Conservation (phyloP, 92 coral and sea anemone genomes). For the Palythoa grandiflora region DNA sequence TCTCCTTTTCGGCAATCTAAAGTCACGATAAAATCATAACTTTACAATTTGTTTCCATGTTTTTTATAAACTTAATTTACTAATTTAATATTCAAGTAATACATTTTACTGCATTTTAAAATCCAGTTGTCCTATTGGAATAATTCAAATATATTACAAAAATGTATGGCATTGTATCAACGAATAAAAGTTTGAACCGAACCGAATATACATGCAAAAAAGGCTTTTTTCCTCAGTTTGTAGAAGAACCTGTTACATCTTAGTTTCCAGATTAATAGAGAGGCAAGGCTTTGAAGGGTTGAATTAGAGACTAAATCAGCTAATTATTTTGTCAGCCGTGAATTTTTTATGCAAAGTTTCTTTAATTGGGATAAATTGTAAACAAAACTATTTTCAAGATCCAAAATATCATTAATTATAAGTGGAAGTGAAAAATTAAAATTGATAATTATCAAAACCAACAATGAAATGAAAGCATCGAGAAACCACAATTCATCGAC, state of each 20-base stretch:
- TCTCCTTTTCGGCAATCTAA: conserved; percentile 78
- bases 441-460: not conserved
- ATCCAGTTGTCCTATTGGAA: no score
- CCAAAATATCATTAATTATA: not conserved
- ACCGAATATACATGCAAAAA: not conserved
- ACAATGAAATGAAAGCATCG: not conserved
- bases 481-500: not conserved
- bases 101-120: no score
- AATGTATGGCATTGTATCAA: not conserved
- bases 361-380: not conserved
- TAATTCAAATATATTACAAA: not conserved
- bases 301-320: not conserved
- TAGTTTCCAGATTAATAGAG: no score
- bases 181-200: not conserved
- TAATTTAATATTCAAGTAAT: no score
- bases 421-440: not conserved
- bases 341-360: not conserved
- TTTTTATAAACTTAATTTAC: not conserved
- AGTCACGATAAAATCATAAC: not conserved
- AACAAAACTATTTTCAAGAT: not conserved
- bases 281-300: not conserved
- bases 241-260: not conserved
- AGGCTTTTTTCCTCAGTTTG: not conserved
- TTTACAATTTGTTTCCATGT: not conserved
- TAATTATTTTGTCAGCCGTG: not conserved